Percentiles rank a stretch among this genome's conserved stretches.
These are phyloP conservation scores for Dermolepida albohirtum DNA, from an alignment of 2,888 invertebrate species.

Conservation along the genomic window DNA sequence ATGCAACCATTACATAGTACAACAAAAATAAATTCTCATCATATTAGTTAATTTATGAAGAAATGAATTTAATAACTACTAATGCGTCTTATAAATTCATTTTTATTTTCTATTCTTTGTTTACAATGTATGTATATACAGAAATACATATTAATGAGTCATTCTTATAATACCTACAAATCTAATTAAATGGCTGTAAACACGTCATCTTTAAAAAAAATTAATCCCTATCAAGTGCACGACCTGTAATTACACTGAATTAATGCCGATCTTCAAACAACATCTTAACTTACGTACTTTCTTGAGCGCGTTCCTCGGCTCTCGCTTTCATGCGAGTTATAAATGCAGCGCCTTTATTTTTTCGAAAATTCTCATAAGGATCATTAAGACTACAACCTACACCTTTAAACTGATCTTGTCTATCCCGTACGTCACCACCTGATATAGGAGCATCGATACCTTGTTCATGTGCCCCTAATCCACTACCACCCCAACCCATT, in stretches of 20 bases:
- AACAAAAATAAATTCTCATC: too few relatives aligned
- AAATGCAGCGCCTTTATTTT: slow-evolving; percentile 95
- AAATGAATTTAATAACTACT: too few relatives aligned
- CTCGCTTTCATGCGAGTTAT: slow-evolving; percentile 94
- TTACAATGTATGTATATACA: too few relatives aligned
- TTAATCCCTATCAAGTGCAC: slow-evolving; percentile 25
- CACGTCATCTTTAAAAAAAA: slow-evolving; percentile 11
- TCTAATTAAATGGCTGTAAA: slow-evolving; percentile 1
- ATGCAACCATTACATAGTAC: too few relatives aligned
- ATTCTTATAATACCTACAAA: neutral
- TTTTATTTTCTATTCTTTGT: too few relatives aligned
- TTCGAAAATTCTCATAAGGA: slow-evolving; percentile 97
- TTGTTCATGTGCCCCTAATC: slow-evolving; percentile 93
- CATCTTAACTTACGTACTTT: slow-evolving; percentile 51
- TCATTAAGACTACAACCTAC: slow-evolving; percentile 93
- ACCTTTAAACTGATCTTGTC: slow-evolving; percentile 93
- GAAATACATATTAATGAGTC: too few relatives aligned
- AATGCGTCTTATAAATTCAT: too few relatives aligned
- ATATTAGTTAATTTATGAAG: too few relatives aligned
- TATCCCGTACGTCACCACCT: slow-evolving; percentile 90
- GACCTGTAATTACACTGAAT: slow-evolving; percentile 30
- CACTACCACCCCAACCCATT: slow-evolving; percentile 98
- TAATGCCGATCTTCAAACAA: neutral
- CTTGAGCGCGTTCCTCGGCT: slow-evolving; percentile 78
- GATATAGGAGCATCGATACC: slow-evolving; percentile 96